Base-by-base conservation (phyloP, 2,113 vertebrate species). In the Macrotis lagotis region DNA sequence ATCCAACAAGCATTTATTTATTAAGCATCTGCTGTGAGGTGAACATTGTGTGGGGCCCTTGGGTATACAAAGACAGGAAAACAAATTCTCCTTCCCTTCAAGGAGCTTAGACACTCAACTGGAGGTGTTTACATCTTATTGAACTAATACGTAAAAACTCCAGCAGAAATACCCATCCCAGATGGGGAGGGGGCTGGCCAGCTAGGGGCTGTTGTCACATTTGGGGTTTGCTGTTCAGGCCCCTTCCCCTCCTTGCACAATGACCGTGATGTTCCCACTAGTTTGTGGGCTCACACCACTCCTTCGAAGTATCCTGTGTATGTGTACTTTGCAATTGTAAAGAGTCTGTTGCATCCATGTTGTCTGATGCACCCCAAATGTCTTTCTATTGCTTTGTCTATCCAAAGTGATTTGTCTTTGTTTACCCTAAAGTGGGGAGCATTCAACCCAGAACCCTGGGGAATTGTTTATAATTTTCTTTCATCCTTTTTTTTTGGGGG, bases 401-500 rank as follows among this genome's bases (percentile, higher is more conserved):
- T 83, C 83, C 28, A 90, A 53, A 88, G 74, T 66, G 59, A 88
- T 91, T 96, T 95, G 94, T 94, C 93, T 94, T 93, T 90, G n/a
- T n/a, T 44, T 44, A 83, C 66, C n/a, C 66, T 44, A 83, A 44
- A 83, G n/a, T 83, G 66, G 66, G 66, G 37, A 93, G 83, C 28
- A 22, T 94, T 92, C 95, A 96, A 88, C 94, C 97, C 97, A 95
- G 91, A 90, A 95, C 93, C 93, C 50, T 95, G 96, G 95, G 93
- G 91, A 88, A 97, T 92, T 2, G 8, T 98, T 98, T 97, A 95
- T 98, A 97, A 94, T 91, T 96, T 96, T 95, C 95, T 96, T 97
- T 96, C 94, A 49, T 74, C 37, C 37, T 83, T 83, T 83, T 83
- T 83, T 2, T 19, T n/a, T n/a, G n/a, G n/a, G n/a, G n/a, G n/a